Evolutionary conservation across 2,888 invertebrate genomes (phyloP), one percentile per base, ranked within the genome.

Genomic region (Gastrophysa polygoni): DNA sequence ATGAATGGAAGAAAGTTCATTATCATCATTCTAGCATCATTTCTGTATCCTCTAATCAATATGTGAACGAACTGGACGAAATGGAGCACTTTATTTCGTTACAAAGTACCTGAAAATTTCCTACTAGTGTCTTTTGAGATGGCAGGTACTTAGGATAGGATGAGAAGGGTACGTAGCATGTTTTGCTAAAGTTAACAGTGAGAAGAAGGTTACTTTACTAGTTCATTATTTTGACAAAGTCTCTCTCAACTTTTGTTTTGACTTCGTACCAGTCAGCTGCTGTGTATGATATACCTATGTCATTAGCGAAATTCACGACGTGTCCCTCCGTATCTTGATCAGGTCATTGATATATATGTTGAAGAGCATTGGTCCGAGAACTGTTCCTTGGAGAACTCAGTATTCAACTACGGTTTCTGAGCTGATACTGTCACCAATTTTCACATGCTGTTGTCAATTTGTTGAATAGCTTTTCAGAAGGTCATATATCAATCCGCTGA

Each of bases 361-460:
- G 48, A 24, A 49, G 48, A 49, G 24, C 48, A 49, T 24, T 49
- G 48, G 24, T 14, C 48, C 28, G 11, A 49, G 48, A 1, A 49
- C 48, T 17, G 44, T 6, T 44, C 16, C 44, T 32, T 44, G 7
- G 10, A 16, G 44, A 44, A 44, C 44, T 6, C 48, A n/a, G 48
- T 49, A 49, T 24, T 8, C 28, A 24, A 49, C 48, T 16, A 24
- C 24, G 24, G 48, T 49, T 49, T 49, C 28, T 21, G 24, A 24
- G 24, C 48, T 49, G n/a, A 49, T 5, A 24, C 48, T 49, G 28
- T 49, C n/a, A 24, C 48, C 48, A 49, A n/a, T 24, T 49, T 24
- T 49, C 28, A 49, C 28, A 28, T 49, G 48, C 10, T 24, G 48
- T 24, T 49, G 17, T 47, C 47, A n/a, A 47, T 20, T 7, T 47